Evolutionary conservation across 2,888 invertebrate genomes (phyloP).

Genomic region (Dichetophora obliterata): DNA sequence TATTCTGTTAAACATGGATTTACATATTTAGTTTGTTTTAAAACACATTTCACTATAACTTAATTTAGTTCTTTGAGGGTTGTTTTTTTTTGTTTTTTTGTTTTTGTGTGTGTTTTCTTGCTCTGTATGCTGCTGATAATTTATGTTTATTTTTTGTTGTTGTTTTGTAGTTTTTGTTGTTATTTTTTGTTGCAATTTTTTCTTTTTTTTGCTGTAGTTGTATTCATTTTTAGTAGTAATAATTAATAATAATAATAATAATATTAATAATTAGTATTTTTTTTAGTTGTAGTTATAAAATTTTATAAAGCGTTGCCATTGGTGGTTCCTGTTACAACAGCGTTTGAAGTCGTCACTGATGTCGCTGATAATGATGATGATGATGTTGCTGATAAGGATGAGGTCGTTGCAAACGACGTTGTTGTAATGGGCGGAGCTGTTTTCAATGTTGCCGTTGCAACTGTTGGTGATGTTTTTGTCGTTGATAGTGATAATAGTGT

Average conservation of each 20-base stretch:
- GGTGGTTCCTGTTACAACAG: slow-evolving; percentile 69
- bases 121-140: slow-evolving; percentile 44
- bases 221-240: slow-evolving; percentile 41
- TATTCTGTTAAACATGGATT: slow-evolving; percentile 11
- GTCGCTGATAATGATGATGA: slow-evolving; percentile 19
- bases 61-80: slow-evolving; percentile 30
- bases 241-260: slow-evolving; percentile 29
- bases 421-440: slow-evolving; percentile 56
- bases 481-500: not conserved
- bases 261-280: slow-evolving; percentile 34
- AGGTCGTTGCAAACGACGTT: slow-evolving; percentile 42
- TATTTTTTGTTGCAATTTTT: slow-evolving; percentile 48
- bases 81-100: slow-evolving; percentile 22
- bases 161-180: slow-evolving; percentile 40
- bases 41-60: slow-evolving; percentile 38
- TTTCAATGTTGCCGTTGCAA: slow-evolving; percentile 34
- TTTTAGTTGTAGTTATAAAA: slow-evolving; percentile 42
- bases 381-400: slow-evolving; percentile 47
- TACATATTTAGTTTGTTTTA: slow-evolving; percentile 15
- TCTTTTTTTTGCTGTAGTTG: slow-evolving; percentile 38
- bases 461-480: slow-evolving; percentile 8
- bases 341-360: slow-evolving; percentile 50
- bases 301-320: slow-evolving; percentile 67
- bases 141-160: slow-evolving; percentile 43
- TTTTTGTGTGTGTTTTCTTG: slow-evolving; percentile 35